phyloP scores from a whole-genome alignment of 2,888 invertebrate species.

The Cephus runcator region DNA sequence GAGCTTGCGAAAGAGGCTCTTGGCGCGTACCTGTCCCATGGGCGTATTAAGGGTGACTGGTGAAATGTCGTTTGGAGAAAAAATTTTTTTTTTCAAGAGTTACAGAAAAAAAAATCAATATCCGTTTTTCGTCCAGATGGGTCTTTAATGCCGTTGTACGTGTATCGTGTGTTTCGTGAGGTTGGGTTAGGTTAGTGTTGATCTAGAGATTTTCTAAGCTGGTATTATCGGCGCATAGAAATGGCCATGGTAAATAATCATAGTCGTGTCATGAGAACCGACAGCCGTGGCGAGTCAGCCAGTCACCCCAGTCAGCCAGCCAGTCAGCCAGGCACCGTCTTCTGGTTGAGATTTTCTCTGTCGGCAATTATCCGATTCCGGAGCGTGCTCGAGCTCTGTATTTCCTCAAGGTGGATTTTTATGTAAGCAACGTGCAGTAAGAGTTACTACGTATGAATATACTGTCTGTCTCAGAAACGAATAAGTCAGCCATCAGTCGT shows the following conservation, averaged over 20 bases:
- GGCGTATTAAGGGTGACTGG: background rate
- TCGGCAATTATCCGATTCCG: constrained; percentile 13
- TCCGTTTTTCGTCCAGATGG: background rate
- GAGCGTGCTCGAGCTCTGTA: background rate
- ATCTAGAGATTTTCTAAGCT: background rate
- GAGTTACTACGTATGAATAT: background rate
- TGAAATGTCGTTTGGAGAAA: background rate
- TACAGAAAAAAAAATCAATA: no score
- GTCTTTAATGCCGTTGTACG: background rate
- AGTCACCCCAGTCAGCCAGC: background rate
- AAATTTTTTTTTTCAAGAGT: no score
- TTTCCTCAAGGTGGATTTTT: background rate
- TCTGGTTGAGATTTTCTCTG: constrained; percentile 10
- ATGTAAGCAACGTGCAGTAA: background rate
- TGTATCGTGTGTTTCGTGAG: background rate
- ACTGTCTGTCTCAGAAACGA: background rate
- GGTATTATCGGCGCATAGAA: background rate
- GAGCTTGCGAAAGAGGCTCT: background rate
- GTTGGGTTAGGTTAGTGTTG: background rate
- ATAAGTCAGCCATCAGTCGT: background rate
- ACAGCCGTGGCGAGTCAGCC: background rate
- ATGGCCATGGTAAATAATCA: background rate
- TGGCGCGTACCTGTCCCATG: background rate
- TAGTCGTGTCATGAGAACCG: background rate
- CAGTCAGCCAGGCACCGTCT: background rate